Percentiles rank a stretch among this genome's conserved stretches.
These are phyloP conservation scores for Podargus strigoides DNA, from an alignment of 2,797 vertebrate species.

Conservation along the genomic window DNA sequence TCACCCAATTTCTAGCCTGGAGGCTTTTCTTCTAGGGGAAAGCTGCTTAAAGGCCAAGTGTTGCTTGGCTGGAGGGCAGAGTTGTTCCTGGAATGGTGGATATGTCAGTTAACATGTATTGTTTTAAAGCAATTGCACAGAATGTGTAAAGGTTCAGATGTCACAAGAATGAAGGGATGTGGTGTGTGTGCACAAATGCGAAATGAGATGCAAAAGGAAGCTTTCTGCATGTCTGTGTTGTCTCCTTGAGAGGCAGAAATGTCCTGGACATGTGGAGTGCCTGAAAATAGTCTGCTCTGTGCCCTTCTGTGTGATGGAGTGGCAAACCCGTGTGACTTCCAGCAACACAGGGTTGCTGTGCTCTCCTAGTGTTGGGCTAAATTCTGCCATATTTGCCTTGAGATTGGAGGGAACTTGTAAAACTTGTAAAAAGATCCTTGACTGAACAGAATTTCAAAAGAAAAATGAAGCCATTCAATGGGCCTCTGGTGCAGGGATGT, in stretches of 20 bases:
- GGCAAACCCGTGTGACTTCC: rapidly evolving
- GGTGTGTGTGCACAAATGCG: neutral
- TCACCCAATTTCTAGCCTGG: neutral
- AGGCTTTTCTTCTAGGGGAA: neutral
- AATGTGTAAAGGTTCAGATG: neutral
- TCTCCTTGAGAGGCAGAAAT: neutral
- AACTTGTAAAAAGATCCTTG: too few species aligned
- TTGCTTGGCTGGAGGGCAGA: conserved; percentile 1
- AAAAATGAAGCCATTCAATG: neutral
- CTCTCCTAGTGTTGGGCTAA: neutral
- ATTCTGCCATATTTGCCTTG: neutral
- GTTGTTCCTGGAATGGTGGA: neutral
- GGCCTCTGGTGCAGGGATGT: too few species aligned
- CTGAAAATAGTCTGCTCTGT: neutral
- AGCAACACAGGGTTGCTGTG: neutral
- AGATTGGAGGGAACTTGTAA: neutral
- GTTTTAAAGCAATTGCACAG: neutral
- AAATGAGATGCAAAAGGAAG: neutral
- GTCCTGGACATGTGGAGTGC: neutral
- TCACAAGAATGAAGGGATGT: neutral
- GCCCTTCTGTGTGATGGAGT: neutral
- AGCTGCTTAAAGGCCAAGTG: neutral
- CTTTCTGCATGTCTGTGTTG: neutral
- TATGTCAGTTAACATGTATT: neutral
- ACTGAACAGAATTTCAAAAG: neutral